A percentile compares a stretch with the other conserved stretches of the same genome.
phyloP scores from a whole-genome alignment of 2,113 vertebrate genomes.

The Nematolebias whitei region DNA sequence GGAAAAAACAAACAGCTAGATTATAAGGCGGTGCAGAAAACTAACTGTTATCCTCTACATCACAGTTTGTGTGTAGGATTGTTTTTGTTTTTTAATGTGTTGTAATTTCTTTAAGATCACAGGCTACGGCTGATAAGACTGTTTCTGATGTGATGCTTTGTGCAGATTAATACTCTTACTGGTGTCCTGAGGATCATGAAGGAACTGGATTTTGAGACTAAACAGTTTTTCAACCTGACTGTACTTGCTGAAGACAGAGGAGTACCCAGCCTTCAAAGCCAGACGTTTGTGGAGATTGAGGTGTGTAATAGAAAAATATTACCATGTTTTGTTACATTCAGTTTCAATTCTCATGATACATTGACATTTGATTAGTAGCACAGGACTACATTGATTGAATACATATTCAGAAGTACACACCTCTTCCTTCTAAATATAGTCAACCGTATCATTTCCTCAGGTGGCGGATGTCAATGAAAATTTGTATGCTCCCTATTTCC shows the following conservation, averaged over 20 bases:
- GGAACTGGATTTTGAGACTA: conserved; percentile 92
- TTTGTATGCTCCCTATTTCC: conserved; percentile 90
- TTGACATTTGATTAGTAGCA: too few relatives aligned
- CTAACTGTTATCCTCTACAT: neutral
- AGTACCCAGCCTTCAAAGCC: conserved; percentile 83
- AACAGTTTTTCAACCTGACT: conserved; percentile 93
- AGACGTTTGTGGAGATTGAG: conserved; percentile 93
- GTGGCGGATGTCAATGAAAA: conserved; percentile 97
- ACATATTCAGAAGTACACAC: neutral
- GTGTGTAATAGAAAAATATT: conserved; percentile 37
- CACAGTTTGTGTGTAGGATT: neutral
- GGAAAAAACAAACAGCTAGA: too few relatives aligned
- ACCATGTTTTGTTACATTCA: too few relatives aligned
- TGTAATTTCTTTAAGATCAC: neutral
- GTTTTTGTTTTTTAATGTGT: too few relatives aligned
- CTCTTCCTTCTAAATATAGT: conserved; percentile 4
- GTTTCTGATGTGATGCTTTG: conserved; percentile 19
- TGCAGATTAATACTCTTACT: conserved; percentile 84
- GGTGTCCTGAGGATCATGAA: conserved; percentile 88
- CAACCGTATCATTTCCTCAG: conserved; percentile 46
- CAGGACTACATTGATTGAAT: too few relatives aligned
- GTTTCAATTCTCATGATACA: too few relatives aligned
- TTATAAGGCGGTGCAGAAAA: too few relatives aligned
- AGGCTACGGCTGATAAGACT: conserved; percentile 25
- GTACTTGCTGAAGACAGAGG: conserved; percentile 92